Evolutionary conservation across 1,140 invertebrate species (phyloP), one percentile per base, ranked within the genome.

Genomic region (Eueides isabella): DNA sequence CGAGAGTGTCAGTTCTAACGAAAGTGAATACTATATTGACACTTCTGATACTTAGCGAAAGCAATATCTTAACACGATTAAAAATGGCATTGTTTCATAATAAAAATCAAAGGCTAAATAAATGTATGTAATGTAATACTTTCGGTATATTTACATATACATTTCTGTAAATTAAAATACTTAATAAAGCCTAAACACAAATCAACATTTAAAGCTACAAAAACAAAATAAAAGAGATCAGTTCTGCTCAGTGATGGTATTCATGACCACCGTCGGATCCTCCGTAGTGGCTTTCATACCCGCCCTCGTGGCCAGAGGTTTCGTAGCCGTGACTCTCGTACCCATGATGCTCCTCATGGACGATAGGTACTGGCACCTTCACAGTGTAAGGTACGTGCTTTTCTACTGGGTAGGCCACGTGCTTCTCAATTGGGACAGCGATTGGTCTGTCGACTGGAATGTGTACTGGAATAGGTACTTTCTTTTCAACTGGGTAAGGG

Each of bases 401-500:
- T 80, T 95, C 94, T 0, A 95, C 94, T n/a, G 93, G 93, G 75
- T 94, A 94, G 0, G 95, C 94, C 4, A 95, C 94, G 67, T 94
- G 94, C 87, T 96, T 96, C 79, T 96, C 95, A 0, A 96, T 94
- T 11, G 94, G 94, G 12, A 95, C 94, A 1, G 94, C 91, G 3
- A 94, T 82, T 7, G 94, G 94, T 77, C 93, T 94, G 70, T 94
- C 94, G 3, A 95, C 94, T 23, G 94, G 94, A 70, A 95, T 93
- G 78, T 95, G 94, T 1, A 95, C 95, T 5, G 95, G 94, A 66
- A 94, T 92, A 2, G 94, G 95, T 66, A 95, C 94, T 64, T 94
- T 94, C 83, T 95, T 95, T 77, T 95, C 94, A 5, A 96, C 95
- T 41, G 95, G 92, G 84, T 94, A 94, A 14, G 93, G 93, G 11